Conservation (phyloP, 2,113 vertebrate genomes). For the Barnardius zonarius region DNA sequence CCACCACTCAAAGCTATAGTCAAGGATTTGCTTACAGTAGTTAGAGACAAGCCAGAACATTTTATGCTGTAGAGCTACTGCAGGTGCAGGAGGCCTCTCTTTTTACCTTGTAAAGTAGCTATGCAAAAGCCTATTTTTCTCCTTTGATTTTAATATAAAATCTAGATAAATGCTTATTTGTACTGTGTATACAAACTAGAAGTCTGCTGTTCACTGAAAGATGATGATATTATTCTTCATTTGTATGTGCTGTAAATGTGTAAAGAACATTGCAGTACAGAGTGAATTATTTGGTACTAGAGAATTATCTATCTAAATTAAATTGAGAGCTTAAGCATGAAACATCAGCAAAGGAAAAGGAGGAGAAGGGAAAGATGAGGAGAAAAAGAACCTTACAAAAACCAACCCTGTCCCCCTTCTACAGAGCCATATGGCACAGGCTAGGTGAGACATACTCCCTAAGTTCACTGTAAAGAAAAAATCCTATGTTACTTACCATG, state of each 20-base stretch:
- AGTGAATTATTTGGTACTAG: neutral
- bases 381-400: neutral
- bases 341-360: neutral
- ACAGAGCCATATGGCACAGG: neutral
- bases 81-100: neutral
- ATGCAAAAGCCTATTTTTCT: neutral
- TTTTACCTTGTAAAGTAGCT: neutral
- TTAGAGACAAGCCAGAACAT: neutral
- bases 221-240: neutral
- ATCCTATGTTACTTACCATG: constrained; percentile 73
- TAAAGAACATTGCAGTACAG: neutral
- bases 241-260: neutral
- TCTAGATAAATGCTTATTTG: neutral
- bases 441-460: neutral
- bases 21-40: neutral
- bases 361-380: neutral
- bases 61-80: neutral
- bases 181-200: neutral
- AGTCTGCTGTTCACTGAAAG: neutral
- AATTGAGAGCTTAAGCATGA: neutral
- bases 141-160: neutral
- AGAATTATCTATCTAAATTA: neutral
- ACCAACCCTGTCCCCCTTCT: neutral
- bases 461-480: neutral
- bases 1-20: neutral